A percentile compares a stretch with the other conserved stretches of the same genome.
phyloP scores from a whole-genome alignment of 2,888 invertebrate species.

The Andrena hattorfiana region DNA sequence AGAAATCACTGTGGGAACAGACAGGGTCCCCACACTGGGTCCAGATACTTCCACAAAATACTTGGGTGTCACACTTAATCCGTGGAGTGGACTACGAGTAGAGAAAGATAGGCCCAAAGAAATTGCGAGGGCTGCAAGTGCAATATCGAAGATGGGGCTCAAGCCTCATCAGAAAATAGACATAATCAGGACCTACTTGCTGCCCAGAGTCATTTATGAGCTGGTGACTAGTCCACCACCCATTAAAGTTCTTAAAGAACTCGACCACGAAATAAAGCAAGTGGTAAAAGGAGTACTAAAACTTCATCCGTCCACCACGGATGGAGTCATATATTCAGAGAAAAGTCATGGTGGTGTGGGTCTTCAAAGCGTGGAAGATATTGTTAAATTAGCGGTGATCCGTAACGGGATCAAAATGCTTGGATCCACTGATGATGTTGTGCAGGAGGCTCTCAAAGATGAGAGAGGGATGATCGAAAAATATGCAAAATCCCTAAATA shows the following conservation, averaged over 20 bases:
- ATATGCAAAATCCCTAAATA: too few relatives aligned
- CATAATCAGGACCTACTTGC: neutral
- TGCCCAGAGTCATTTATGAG: neutral
- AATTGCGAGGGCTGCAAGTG: neutral
- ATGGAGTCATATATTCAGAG: neutral
- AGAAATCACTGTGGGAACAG: accelerated
- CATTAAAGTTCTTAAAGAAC: neutral
- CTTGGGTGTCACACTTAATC: neutral
- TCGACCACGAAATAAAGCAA: too few relatives aligned
- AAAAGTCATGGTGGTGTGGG: neutral
- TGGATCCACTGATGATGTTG: too few relatives aligned
- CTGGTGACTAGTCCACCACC: neutral
- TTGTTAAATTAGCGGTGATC: neutral
- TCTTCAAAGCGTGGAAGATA: neutral
- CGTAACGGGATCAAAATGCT: neutral
- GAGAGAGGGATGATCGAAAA: too few relatives aligned
- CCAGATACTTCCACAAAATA: neutral
- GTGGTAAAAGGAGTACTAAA: neutral
- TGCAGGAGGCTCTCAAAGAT: too few relatives aligned
- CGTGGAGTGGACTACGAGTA: neutral
- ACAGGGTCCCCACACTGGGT: neutral
- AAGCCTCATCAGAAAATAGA: neutral
- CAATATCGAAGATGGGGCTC: neutral
- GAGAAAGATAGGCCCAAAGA: neutral
- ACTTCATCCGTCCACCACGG: neutral